Conservation (phyloP, 2,797 vertebrate species). For the Glossophaga mutica region DNA sequence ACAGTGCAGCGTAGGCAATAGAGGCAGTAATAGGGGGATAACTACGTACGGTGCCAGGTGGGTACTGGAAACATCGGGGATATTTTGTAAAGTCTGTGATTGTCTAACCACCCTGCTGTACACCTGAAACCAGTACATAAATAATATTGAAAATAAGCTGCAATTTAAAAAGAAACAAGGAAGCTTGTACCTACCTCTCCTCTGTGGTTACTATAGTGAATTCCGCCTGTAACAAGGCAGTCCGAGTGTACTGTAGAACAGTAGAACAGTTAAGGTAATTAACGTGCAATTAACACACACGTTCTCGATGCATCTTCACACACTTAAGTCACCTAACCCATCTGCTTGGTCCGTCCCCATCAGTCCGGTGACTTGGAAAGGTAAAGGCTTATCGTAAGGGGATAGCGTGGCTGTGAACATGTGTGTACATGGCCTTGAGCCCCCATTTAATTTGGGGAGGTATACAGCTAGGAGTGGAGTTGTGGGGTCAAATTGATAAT, state of each 20-base stretch:
- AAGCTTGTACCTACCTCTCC: neutral
- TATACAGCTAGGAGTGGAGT: neutral
- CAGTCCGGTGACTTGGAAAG: neutral
- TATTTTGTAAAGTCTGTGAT: neutral
- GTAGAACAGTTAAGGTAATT: neutral
- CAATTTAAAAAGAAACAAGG: neutral
- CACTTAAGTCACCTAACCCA: neutral
- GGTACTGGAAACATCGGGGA: neutral
- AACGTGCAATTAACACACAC: neutral
- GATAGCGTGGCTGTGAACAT: neutral
- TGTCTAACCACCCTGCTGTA: neutral
- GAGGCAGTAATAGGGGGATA: too few relatives aligned
- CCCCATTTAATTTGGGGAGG: neutral
- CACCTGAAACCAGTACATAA: neutral
- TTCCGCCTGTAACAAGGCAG: neutral
- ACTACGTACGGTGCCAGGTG: too few relatives aligned
- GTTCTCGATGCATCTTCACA: neutral
- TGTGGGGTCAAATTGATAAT: neutral
- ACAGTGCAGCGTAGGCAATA: neutral
- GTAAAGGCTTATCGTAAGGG: neutral
- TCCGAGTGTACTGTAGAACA: neutral
- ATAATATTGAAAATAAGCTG: neutral
- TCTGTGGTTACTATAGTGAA: neutral
- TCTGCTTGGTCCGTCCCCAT: neutral
- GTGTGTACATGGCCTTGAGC: fast-evolving